Base-by-base conservation (phyloP, 2,888 invertebrate species). In the Zygaena filipendulae region DNA sequence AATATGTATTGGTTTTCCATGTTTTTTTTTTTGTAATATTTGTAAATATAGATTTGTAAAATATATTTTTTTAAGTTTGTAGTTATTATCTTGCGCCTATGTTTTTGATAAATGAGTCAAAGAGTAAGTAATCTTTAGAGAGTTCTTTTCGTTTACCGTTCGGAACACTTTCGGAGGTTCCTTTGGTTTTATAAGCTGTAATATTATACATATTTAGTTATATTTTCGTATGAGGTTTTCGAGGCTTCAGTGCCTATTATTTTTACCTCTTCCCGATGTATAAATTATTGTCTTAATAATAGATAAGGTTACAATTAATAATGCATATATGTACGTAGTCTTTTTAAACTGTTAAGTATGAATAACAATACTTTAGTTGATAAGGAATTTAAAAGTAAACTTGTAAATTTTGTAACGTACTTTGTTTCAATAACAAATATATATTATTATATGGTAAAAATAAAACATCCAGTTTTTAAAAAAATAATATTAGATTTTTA, bases 381-480 rank as follows among this genome's bases (percentile, higher is more conserved):
- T n/a, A 68, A 63, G 49, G 52, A 63, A 59, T 43, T n/a, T 16
- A 68, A 69, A 74, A 72, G 81, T 82, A 81, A 67, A 83, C 82
- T 81, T 86, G 86, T 86, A 86, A 82, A 86, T 86, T 86, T 86
- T 86, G 85, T 86, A 86, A 84, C 82, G 85, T 86, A 86, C 83
- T 85, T 86, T 85, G 86, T 85, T 84, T 83, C 68, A 68, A 67
- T 63, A 66, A 82, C 84, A 82, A 84, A 85, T 84, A 85, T 84
- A 85, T 84, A 79, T 77, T 84, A 85, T 84, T 83, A 83, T 83
- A 85, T 84, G 83, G 84, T 84, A 83, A 84, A 63, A 77, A 84
- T 80, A 82, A 80, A 82, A 83, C 82, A 84, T 83, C 80, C 80
- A 82, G 83, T 83, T 84, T 84, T 82, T 81, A 81, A 82, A 81